Conservation (phyloP, 2,888 invertebrate species). For the Hirtodrosophila confusa region DNA sequence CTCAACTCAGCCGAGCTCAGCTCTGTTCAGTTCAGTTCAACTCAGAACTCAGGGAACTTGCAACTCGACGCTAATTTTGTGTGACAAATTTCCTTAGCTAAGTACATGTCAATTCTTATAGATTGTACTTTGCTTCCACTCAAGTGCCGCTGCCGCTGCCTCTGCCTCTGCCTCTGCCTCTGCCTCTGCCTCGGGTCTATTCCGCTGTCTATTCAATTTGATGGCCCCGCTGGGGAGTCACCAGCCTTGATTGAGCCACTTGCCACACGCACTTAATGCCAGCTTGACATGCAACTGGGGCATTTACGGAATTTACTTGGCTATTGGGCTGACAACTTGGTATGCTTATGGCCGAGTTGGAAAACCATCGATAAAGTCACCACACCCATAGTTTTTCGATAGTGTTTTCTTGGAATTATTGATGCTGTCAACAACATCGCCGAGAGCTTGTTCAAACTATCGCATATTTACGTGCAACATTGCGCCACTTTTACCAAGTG, state of each 20-base stretch:
- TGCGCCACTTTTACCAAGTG: no score
- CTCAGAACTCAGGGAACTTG: conserved; percentile 23
- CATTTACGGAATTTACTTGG: conserved; percentile 20
- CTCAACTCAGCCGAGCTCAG: conserved; percentile 12
- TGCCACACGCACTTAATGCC: conserved; percentile 51
- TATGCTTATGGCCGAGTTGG: no score
- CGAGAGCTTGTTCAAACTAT: no score
- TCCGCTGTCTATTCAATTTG: conserved; percentile 52
- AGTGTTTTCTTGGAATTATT: no score
- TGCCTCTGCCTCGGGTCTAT: conserved; percentile 6
- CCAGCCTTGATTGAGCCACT: conserved; percentile 42
- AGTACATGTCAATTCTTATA: conserved; percentile 63
- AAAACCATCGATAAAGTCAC: no score
- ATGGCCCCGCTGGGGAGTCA: conserved; percentile 25
- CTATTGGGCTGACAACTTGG: background rate
- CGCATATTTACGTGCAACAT: no score
- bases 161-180: conserved; percentile 16
- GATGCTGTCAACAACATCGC: no score
- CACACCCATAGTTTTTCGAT: no score
- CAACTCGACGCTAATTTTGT: conserved; percentile 63
- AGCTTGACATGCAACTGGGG: conserved; percentile 57
- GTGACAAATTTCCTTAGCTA: conserved; percentile 63
- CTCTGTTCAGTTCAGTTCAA: background rate
- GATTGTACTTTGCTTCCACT: conserved; percentile 20
- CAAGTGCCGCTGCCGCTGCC: conserved; percentile 39